phyloP scores from a whole-genome alignment of 2,113 vertebrate species.

The Mionectes macconnelli region DNA sequence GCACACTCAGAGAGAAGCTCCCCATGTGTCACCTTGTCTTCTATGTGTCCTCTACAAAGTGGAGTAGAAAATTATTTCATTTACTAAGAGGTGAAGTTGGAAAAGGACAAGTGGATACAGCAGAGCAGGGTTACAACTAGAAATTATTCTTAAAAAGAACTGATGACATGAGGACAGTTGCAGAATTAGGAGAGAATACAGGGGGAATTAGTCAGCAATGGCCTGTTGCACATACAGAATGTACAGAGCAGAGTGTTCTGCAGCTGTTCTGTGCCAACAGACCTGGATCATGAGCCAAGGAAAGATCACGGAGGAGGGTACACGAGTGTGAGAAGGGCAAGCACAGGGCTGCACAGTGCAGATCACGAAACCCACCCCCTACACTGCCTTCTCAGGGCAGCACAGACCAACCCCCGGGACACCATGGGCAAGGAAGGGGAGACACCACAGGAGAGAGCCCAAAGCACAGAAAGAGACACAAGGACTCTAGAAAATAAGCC shows the following conservation, averaged over 20 bases:
- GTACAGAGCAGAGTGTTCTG: not conserved
- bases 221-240: rapidly evolving
- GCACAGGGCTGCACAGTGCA: not conserved
- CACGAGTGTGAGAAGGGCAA: not conserved
- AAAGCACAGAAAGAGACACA: not conserved
- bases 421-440: not conserved
- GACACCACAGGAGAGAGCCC: not conserved
- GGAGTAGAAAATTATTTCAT: not conserved
- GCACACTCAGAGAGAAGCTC: not conserved
- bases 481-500: not conserved
- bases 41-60: not conserved
- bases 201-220: not conserved
- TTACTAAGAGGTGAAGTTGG: not conserved
- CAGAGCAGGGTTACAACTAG: not conserved
- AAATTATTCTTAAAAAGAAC: not conserved
- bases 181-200: not conserved
- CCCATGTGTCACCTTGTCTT: not conserved
- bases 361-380: not conserved
- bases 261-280: not conserved
- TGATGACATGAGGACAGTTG: not conserved
- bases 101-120: not conserved
- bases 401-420: not conserved
- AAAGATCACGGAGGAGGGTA: rapidly evolving
- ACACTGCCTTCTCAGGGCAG: not conserved
- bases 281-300: not conserved